Base-by-base conservation (phyloP, 1,140 invertebrate species). In the Cydia amplana region DNA sequence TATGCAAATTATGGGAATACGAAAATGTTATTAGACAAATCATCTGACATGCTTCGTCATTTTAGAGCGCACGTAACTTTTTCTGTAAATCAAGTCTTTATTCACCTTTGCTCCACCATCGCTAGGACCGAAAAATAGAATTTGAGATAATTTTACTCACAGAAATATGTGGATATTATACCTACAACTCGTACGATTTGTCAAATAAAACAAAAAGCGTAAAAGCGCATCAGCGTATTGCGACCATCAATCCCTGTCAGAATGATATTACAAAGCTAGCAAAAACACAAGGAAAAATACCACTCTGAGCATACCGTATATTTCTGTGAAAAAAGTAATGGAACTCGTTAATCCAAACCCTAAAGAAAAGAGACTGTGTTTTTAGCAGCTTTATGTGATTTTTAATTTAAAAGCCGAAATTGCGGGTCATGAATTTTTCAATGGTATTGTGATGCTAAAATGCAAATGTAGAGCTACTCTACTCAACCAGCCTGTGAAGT, bases 311-410 rank as follows among this genome's bases (percentile, higher is more conserved):
- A 32, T 32, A 65, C 25, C 64, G 64, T 23, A 60, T 60, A 65
- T 28, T 28, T 36, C 25, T n/a, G 64, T 36, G 28, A 65, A 65
- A 65, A 32, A 64, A 65, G 64, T 65, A 65, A 65, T 65, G 64
- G 64, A 36, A 65, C 28, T 32, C 23, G 64, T 32, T 65, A 36
- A 65, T 65, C 64, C 64, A 36, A 20, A 12, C 55, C 23, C 28
- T 65, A 36, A n/a, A 65, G 64, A 36, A 65, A 36, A 28, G 20
- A 65, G 10, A 65, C 64, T 65, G 64, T 65, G 28, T 65, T 65
- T 60, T 65, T 65, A 65, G 60, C 25, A 64, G 64, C 64, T 36
- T 65, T 32, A 64, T 64, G 25, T 60, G 55, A 60, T 60, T 60
- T 60, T 60, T 60, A 60, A 60, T 60, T 23, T 60, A 60, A 23